Percentiles rank a stretch among this genome's conserved stretches.
Conservation (phyloP, 2,113 vertebrate genomes). For the Anguilla rostrata region DNA sequence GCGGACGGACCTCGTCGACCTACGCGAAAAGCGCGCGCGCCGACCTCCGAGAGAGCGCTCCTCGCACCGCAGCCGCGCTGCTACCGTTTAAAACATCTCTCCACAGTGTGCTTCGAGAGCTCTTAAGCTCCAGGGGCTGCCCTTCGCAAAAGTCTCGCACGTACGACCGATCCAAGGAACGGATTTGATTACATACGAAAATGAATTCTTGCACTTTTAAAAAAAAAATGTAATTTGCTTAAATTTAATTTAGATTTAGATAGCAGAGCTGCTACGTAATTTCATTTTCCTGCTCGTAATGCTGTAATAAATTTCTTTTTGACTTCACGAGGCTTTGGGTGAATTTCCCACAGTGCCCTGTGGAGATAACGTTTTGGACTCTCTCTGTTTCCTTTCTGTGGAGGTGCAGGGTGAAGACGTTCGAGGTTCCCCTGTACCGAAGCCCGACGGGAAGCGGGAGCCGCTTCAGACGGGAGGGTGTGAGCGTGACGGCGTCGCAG, state of each 20-base stretch:
- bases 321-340: background rate
- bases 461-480: background rate
- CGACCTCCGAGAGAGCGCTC: background rate
- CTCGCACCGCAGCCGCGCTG: background rate
- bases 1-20: background rate
- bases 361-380: background rate
- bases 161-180: background rate
- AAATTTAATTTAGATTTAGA: background rate
- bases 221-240: background rate
- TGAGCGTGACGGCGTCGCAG: too few relatives aligned
- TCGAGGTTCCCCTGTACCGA: background rate
- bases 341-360: background rate
- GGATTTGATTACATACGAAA: background rate
- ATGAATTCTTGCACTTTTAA: background rate
- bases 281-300: background rate
- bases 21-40: background rate
- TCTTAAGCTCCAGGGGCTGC: background rate
- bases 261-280: background rate
- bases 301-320: background rate
- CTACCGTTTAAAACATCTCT: background rate
- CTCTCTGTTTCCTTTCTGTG: background rate
- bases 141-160: background rate
- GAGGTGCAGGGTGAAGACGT: background rate
- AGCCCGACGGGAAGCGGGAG: background rate
- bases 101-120: background rate